Base-by-base conservation (phyloP, 2,797 vertebrate genomes). In the Coregonus suidteri region DNA sequence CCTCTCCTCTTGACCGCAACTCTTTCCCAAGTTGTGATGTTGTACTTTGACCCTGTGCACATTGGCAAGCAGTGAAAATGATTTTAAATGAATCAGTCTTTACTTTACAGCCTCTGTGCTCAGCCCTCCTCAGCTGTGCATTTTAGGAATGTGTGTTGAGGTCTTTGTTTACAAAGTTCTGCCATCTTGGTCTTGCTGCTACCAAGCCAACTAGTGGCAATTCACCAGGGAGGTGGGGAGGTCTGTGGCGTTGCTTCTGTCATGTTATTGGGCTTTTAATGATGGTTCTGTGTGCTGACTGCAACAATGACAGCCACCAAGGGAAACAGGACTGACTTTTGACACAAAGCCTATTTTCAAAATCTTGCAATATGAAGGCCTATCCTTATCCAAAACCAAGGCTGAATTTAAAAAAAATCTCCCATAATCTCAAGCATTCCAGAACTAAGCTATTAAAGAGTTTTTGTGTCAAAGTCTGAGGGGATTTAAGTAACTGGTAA, bases 61-160 rank as follows among this genome's bases (percentile, higher is more conserved):
- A 87, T 87, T 91, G 91, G 89, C 90, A 86, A n/a, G 69, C 82
- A 56, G 79, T 88, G 89, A 93, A 90, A 91, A 78, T 79, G 84
- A 87, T 88, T 88, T 85, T 20, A 69, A 72, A 87, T 88, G 25
- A 90, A 91, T 89, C 67, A 71, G 85, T 72, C 76, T 86, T 87
- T 79, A 80, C 79, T 72, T 70, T 72, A 31, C 41, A 80, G 78
- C 72, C 37, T 16, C 71, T 53, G 6, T 52, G 51, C 79, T 67
- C 74, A 25, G 41, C 41, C 41, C 7, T 47, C 41, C 82, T 72
- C n/a, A 75, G 74, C 74, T 64, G 80, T 84, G 88, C 80, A 86
- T 94, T 91, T 93, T 88, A 95, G 92, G 95, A 96, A 96, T 88
- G 92, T 85, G 93, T 84, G 73, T 82, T 68, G 71, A 81, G 65